Evolutionary conservation across 2,113 vertebrate genomes (phyloP).

Genomic region (Xerus inauris): DNA sequence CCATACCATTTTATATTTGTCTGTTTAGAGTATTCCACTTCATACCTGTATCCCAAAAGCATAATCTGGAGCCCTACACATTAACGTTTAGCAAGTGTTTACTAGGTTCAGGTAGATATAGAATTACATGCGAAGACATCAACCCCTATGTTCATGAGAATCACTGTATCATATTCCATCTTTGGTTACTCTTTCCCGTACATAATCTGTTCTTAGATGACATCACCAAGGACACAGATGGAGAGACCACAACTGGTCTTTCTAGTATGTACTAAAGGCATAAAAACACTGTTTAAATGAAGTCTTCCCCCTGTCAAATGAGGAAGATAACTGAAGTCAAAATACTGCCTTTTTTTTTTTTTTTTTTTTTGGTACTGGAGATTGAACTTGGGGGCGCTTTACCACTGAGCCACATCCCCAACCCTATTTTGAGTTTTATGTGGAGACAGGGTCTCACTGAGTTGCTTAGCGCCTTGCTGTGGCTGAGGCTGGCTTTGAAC

Average conservation of each 20-base stretch:
- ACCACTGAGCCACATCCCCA: no score
- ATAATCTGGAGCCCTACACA: neutral
- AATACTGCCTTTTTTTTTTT: constrained; percentile 38
- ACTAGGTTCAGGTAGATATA: neutral
- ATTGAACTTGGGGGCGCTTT: no score
- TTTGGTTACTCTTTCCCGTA: neutral
- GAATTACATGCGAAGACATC: constrained; percentile 25
- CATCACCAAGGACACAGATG: neutral
- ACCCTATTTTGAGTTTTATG: no score
- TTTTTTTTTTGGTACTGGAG: no score
- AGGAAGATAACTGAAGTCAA: neutral
- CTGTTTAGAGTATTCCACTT: neutral
- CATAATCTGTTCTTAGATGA: neutral
- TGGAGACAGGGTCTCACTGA: no score
- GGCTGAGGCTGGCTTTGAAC: no score
- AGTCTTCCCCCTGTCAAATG: neutral
- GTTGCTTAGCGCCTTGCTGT: no score
- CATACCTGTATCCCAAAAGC: neutral
- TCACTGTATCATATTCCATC: neutral
- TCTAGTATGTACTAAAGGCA: neutral
- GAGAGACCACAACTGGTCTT: neutral
- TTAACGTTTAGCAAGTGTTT: neutral
- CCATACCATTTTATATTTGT: neutral
- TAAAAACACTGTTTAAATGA: constrained; percentile 18
- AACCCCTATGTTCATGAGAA: neutral